Evolutionary conservation across 2,797 vertebrate species (phyloP), one percentile per base, ranked within the genome.

Genomic region (Chloroceryle inda): DNA sequence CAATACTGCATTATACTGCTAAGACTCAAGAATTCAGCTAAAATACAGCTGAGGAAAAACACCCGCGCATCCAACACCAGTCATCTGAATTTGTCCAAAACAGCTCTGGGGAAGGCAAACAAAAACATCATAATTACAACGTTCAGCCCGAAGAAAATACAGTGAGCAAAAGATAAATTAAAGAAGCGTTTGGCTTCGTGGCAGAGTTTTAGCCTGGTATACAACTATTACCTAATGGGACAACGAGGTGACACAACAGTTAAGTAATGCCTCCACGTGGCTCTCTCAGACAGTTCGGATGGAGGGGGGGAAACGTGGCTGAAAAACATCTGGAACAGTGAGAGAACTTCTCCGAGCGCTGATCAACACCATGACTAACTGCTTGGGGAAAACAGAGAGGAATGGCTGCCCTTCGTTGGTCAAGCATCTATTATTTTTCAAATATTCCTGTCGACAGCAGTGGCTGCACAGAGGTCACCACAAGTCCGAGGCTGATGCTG

Each of bases 341-440:
- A 73, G 44, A 94, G n/a, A 81, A 85, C 78, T 58, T 37, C 71
- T 35, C 33, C 4, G 17, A 38, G 52, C 2, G 35, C 15, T 2
- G 0, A 67, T 7, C 13, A 52, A 59, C 31, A 63, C 52, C 56
- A 63, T 83, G 55, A 44, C 23, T 16, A 31, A 53, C 53, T 40
- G 71, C 84, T 44, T 2, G 20, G 21, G 13, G 74, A 9, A 69
- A 84, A 62, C 35, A 50, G 29, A 71, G 22, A 56, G 69, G 67
- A 92, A 94, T 89, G 4, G 40, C 78, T 93, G 91, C 56, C 76
- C 77, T 76, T 75, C 18, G 1, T n/a, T 44, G 63, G 45, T 11
- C 66, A 89, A 50, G n/a, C 44, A 24, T 2, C 9, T 10, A 2
- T 12, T 21, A 23, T 47, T 38, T 55, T 44, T 24, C 10, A 23